Base-by-base conservation (phyloP, 2,888 invertebrate species). In the Panzeria rudis region DNA sequence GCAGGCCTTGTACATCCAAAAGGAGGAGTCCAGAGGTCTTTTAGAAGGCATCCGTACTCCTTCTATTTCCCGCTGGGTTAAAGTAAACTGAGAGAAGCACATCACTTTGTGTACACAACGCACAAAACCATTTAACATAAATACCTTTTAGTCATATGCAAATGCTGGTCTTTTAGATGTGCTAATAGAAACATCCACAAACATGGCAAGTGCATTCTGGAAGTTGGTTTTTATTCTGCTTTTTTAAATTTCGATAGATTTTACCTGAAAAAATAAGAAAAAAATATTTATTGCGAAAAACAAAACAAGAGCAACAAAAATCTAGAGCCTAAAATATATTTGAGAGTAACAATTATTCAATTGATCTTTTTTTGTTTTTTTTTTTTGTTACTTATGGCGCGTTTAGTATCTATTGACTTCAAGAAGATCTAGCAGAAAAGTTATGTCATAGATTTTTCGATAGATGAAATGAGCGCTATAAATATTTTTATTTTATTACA, bases 141-240 rank as follows among this genome's bases (percentile, higher is more conserved):
- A 38, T 68, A 38, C 35, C 35, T 68, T 59, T 47, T 47, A 47
- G 44, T 52, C 59, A 72, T 52, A 77, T 83, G 77, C 77, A 77
- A 83, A 83, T 83, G 59, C 59, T 66, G 64, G 72, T 20, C 66
- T 71, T 66, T 81, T 81, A 54, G 29, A 35, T 69, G 52, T 69
- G 62, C 75, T 77, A 83, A 83, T 83, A 66, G 66, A 72, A 38
- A 17, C 44, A 69, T 56, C 59, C 75, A 82, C 69, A 69, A 62
- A 75, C 54, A 64, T 29, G n/a, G 20, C n/a, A 61, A 52, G 9
- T 9, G 13, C 23, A 61, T n/a, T n/a, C n/a, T n/a, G n/a, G 56
- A 13, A 44, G 7, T 17, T 32, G 11, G 7, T 56, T 56, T 4
- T 20, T 8, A 5, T 76, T 23, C 8, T 7, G 0, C 13, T 50